Conservation (phyloP, 2,888 invertebrate species). For the Tachina fera region DNA sequence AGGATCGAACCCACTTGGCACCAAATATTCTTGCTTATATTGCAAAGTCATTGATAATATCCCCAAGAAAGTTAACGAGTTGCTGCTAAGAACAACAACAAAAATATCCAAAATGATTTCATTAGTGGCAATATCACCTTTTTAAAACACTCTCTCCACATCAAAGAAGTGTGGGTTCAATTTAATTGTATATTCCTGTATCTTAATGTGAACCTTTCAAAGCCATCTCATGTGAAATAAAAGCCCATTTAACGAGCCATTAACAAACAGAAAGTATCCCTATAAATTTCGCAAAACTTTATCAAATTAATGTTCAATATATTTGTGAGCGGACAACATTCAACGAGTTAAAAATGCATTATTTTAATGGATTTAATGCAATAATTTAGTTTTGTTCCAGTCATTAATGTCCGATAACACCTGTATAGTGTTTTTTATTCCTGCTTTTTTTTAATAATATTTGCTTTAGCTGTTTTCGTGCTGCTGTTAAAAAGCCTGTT, state of each 20-base stretch:
- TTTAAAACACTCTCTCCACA: not conserved
- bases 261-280: slow-evolving; percentile 40
- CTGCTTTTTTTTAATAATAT: not conserved
- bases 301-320: slow-evolving; percentile 66
- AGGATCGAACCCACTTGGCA: too few species aligned
- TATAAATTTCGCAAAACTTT: slow-evolving; percentile 35
- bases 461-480: not conserved
- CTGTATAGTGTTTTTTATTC: slow-evolving; percentile 43
- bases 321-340: slow-evolving; percentile 49
- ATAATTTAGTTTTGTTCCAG: slow-evolving; percentile 72
- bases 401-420: slow-evolving; percentile 68
- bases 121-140: too few species aligned
- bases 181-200: not conserved
- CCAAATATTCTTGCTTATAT: too few species aligned
- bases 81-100: too few species aligned
- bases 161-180: slow-evolving; percentile 16
- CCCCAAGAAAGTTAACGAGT: too few species aligned
- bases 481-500: slow-evolving; percentile 3
- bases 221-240: slow-evolving; percentile 30
- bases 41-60: too few species aligned
- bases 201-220: slow-evolving; percentile 29
- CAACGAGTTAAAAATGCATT: slow-evolving; percentile 73
- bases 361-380: slow-evolving; percentile 74
- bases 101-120: too few species aligned
- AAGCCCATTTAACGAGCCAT: slow-evolving; percentile 59